Evolutionary conservation across 2,113 vertebrate genomes (phyloP).

Genomic region (Galeopterus variegatus): DNA sequence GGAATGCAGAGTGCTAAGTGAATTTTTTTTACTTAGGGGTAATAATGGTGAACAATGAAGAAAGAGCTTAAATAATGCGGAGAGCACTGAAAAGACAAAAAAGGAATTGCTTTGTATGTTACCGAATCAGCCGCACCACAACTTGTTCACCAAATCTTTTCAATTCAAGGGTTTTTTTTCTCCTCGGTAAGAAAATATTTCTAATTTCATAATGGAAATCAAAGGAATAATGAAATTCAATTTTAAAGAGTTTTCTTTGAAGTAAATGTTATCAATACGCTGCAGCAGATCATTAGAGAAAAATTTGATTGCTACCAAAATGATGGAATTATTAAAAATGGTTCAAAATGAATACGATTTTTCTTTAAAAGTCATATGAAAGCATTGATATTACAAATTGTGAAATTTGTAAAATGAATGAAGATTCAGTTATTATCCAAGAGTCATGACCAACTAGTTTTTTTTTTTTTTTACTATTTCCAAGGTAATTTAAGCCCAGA

Average conservation of each 20-base stretch:
- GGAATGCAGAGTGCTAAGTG: neutral
- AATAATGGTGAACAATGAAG: neutral
- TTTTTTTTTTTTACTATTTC: neutral
- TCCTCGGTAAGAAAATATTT: neutral
- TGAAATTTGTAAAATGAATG: constrained; percentile 26
- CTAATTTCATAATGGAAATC: constrained; percentile 6
- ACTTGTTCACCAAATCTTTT: neutral
- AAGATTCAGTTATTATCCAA: constrained; percentile 27
- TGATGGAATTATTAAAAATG: constrained; percentile 22
- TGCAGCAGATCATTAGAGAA: constrained; percentile 34
- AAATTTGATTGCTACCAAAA: neutral
- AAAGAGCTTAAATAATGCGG: neutral
- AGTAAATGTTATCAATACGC: neutral
- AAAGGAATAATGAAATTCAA: constrained; percentile 40
- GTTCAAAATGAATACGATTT: neutral
- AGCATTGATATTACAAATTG: neutral
- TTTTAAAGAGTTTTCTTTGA: constrained; percentile 39
- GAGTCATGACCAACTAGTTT: constrained; percentile 38
- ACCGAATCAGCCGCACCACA: neutral
- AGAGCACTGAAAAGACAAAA: neutral
- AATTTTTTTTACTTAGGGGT: neutral
- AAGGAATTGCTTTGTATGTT: neutral
- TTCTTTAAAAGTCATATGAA: constrained; percentile 9
- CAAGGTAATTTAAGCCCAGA: constrained; percentile 25
- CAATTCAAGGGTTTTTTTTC: neutral